Evolutionary conservation across 2,888 invertebrate genomes (phyloP), one percentile per base, ranked within the genome.

Genomic region (Mythimna loreyi): DNA sequence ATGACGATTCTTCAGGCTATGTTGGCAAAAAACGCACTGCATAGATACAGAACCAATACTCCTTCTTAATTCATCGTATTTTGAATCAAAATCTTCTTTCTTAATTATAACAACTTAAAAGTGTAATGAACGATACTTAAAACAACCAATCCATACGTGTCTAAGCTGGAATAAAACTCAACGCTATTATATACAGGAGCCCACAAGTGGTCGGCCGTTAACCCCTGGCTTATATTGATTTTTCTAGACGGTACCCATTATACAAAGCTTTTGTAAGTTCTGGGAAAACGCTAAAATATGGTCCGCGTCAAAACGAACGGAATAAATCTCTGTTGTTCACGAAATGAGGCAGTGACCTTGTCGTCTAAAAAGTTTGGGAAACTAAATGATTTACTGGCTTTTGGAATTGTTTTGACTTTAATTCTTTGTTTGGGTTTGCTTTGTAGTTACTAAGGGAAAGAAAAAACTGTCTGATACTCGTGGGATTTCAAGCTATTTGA

Each of bases 171-270:
- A 63, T 75, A 70, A 53, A 70, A 56, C 56, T 13, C 53, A 25
- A 52, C 56, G 40, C 40, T 56, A 75, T 78, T 81, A 82, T 71
- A 84, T 72, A 78, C 67, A 75, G 81, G 84, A 82, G 81, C 78
- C 78, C 76, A 79, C 87, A 83, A 86, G 82, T 86, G 81, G 76
- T 60, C 47, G 92, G 91, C 86, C 90, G 79, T 89, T 89, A 82
- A 89, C 91, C 92, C 73, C 69, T 62, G 76, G 81, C 73, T 86
- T 70, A 73, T 92, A 93, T 93, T 87, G 93, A 93, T 93, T 92
- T 90, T 90, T 84, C 83, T 87, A 86, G 85, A 86, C 84, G 86
- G 30, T 73, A 72, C 60, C 63, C 67, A 72, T 66, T 71, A 45
- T n/a, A 67, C 73, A 50, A 65, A 68, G 72, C 61, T 72, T 72